phyloP scores from a whole-genome alignment of 1,140 invertebrate genomes.

The Teleopsis dalmanni region DNA sequence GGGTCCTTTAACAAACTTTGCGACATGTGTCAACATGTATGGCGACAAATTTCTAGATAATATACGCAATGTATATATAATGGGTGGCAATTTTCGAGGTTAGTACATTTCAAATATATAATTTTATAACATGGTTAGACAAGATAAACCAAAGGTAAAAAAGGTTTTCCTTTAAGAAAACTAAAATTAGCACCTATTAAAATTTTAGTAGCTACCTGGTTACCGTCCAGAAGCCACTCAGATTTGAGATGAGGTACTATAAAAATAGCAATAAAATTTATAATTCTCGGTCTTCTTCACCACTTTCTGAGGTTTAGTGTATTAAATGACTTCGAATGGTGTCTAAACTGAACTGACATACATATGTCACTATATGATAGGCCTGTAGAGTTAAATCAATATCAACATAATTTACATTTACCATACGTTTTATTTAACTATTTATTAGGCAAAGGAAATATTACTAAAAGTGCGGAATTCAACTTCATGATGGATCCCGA shows the following conservation, averaged over 20 bases:
- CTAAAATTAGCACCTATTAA: no score
- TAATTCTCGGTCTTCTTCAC: no score
- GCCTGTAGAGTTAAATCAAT: no score
- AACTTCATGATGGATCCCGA: constrained; percentile 73
- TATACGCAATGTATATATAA: constrained; percentile 58
- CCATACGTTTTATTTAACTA: not conserved
- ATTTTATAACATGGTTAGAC: no score
- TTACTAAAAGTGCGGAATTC: constrained; percentile 60
- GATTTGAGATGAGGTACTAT: no score
- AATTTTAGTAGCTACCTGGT: no score
- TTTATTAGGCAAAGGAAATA: constrained; percentile 11
- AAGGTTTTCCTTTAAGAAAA: no score
- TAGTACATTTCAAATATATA: not conserved
- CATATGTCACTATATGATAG: not conserved
- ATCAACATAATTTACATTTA: no score
- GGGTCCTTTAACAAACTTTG: constrained; percentile 70
- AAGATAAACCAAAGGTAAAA: no score
- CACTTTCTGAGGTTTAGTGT: no score
- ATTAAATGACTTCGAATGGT: not conserved
- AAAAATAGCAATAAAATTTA: no score
- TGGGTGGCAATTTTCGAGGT: constrained; percentile 67
- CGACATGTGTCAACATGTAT: constrained; percentile 60
- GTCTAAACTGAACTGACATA: not conserved
- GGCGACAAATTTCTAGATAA: constrained; percentile 53
- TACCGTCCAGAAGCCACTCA: no score